Conservation (phyloP, 2,113 vertebrate species). For the Eulemur macaco region DNA sequence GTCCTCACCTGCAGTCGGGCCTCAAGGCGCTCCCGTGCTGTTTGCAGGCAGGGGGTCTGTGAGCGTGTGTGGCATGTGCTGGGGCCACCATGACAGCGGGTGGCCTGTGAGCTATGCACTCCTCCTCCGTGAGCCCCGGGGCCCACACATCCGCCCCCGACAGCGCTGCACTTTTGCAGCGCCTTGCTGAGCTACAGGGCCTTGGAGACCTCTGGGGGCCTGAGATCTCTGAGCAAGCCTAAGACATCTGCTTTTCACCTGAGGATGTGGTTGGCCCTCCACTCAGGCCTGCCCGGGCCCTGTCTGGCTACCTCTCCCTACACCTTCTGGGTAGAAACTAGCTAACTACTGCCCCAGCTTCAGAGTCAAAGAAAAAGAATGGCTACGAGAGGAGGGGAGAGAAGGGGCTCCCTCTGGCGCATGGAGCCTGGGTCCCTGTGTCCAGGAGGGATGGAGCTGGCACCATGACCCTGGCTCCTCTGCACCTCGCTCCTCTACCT, state of each 20-base stretch:
- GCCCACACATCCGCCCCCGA: neutral
- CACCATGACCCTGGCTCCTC: rapidly evolving
- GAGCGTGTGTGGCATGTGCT: neutral
- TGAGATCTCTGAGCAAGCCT: neutral
- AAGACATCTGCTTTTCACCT: neutral
- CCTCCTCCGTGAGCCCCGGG: neutral
- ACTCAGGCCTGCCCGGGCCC: neutral
- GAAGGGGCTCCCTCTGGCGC: neutral
- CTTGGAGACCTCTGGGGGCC: neutral
- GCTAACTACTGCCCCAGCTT: neutral
- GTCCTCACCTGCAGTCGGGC: neutral
- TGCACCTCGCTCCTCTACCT: neutral
- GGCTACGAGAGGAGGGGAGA: neutral
- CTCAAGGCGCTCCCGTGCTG: neutral
- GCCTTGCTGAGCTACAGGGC: neutral
- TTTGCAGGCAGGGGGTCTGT: neutral
- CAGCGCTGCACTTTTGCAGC: neutral
- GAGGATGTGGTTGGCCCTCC: neutral
- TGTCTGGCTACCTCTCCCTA: neutral
- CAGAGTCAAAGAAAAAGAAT: neutral
- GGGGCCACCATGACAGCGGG: neutral
- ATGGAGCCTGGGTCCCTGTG: neutral
- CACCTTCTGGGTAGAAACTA: neutral
- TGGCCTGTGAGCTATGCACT: neutral
- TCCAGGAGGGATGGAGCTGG: neutral